Conservation (phyloP, 2,888 invertebrate species). For the Rotaria macrura region DNA sequence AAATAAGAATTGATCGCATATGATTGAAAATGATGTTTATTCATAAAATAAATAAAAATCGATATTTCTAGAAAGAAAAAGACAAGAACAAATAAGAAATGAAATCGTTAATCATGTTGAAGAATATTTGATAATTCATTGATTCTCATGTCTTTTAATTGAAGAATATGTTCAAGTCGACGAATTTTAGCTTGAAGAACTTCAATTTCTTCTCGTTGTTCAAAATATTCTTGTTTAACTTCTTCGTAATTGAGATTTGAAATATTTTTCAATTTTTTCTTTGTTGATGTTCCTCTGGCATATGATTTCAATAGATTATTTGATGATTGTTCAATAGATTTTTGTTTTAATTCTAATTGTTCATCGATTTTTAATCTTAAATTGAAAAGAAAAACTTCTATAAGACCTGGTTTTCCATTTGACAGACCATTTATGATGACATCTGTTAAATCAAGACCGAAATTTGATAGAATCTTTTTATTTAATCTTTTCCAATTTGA, state of each 20-base stretch:
- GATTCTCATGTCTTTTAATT: constrained; percentile 28
- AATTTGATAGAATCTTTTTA: constrained; percentile 21
- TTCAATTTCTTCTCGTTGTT: constrained; percentile 28
- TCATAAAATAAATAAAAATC: no score
- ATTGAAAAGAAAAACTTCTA: constrained; percentile 31
- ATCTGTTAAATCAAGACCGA: constrained; percentile 28
- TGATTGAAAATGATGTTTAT: no score
- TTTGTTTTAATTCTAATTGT: not conserved
- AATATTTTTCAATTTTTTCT: no score
- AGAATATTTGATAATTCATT: constrained; percentile 17
- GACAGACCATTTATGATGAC: constrained; percentile 22
- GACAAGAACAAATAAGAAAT: no score
- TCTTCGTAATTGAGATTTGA: constrained; percentile 28
- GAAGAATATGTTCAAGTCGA: constrained; percentile 28
- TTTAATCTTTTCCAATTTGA: constrained; percentile 34
- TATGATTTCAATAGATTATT: no score
- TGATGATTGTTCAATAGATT: no score
- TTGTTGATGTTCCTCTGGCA: no score
- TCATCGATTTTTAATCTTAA: constrained; percentile 30
- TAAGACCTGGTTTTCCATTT: constrained; percentile 26
- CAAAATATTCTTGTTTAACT: constrained; percentile 26
- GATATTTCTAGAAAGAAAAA: no score
- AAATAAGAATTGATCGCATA: no score
- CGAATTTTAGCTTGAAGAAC: constrained; percentile 29
- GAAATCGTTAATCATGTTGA: no score